phyloP scores from a whole-genome alignment of 2,797 vertebrate genomes.

The Mormyrops boulengeri region DNA sequence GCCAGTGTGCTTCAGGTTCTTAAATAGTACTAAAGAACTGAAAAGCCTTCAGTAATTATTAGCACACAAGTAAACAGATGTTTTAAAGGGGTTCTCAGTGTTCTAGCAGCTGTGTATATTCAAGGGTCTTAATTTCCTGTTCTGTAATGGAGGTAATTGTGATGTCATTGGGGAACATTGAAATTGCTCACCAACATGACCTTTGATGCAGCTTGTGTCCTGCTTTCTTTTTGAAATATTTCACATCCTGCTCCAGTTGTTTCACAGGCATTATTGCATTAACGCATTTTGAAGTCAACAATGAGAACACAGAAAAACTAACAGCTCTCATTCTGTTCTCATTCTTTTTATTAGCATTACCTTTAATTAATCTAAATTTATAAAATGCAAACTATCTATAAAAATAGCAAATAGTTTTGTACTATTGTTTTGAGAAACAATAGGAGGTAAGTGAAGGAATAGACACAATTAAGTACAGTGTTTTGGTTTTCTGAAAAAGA shows the following conservation, averaged over 20 bases:
- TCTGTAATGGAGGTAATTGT: not conserved
- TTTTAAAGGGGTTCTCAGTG: not conserved
- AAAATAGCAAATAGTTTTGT: not conserved
- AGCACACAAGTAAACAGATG: not conserved
- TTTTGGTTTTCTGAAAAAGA: not conserved
- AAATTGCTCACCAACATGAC: not conserved
- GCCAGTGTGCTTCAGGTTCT: not conserved
- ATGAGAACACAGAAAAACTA: not conserved
- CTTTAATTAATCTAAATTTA: not conserved
- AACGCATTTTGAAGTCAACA: not conserved
- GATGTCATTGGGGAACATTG: not conserved
- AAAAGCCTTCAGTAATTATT: not conserved
- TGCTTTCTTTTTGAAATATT: not conserved
- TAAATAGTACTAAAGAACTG: not conserved
- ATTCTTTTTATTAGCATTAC: not conserved
- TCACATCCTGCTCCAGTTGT: not conserved
- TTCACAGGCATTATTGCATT: not conserved
- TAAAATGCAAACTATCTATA: not conserved
- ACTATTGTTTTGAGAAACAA: not conserved
- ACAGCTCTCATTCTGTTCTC: not conserved
- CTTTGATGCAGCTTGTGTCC: not conserved
- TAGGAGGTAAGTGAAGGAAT: not conserved
- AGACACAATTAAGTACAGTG: not conserved
- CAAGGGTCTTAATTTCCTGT: not conserved
- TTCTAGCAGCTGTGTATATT: not conserved